These are phyloP conservation scores for Buphagus erythrorhynchus DNA, from an alignment of 2,797 vertebrate species.

Conservation along the genomic window DNA sequence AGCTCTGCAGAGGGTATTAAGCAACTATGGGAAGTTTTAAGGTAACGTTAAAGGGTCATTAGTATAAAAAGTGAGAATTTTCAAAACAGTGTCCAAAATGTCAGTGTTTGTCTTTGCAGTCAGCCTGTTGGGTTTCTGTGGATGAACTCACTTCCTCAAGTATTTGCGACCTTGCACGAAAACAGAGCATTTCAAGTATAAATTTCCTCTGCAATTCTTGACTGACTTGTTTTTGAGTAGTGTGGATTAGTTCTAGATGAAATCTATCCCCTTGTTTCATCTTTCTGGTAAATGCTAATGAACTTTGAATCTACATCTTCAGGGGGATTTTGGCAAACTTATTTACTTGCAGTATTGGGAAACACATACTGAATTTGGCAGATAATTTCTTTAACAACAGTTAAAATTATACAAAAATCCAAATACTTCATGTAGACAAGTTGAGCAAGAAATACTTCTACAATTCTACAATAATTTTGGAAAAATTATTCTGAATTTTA, in stretches of 20 bases:
- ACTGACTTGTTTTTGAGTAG: constrained; percentile 26
- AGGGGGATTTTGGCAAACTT: neutral
- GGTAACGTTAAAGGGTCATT: neutral
- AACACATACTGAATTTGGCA: neutral
- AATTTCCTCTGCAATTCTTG: constrained; percentile 41
- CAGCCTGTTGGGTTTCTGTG: neutral
- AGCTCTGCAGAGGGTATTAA: neutral
- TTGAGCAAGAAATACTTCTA: neutral
- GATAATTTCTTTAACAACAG: neutral
- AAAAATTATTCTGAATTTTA: neutral
- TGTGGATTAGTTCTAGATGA: neutral
- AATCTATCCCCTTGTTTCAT: neutral
- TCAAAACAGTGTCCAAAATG: neutral
- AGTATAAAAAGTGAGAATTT: neutral
- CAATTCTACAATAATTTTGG: neutral
- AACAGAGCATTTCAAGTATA: neutral
- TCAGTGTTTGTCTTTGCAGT: neutral
- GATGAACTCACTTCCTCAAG: constrained; percentile 2
- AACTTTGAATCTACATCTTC: neutral
- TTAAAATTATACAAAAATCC: neutral
- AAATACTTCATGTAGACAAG: neutral
- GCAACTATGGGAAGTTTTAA: neutral
- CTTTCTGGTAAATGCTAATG: neutral
- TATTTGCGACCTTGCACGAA: constrained; percentile 14
- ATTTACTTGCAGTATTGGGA: neutral